Evolutionary conservation across 2,797 vertebrate species (phyloP), one percentile per base, ranked within the genome.

Genomic region (Brachyalestes nurse): DNA sequence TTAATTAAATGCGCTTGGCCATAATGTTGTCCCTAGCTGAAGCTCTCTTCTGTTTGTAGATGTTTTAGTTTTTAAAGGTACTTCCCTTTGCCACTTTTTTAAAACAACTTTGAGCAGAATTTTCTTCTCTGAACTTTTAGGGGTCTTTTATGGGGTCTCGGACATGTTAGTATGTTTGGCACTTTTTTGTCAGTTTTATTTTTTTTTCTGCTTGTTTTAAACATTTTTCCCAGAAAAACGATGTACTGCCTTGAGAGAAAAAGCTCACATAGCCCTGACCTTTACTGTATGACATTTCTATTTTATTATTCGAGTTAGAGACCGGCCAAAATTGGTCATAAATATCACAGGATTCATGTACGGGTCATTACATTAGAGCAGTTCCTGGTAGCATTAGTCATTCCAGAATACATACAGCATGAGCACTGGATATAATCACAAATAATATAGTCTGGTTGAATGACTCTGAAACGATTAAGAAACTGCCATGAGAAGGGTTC

Each of bases 251-350:
- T n/a, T 42, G n/a, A 42, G 60, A 53, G n/a, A 65, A 70, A 73
- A 28, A n/a, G 14, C 16, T 25, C 45, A 53, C n/a, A n/a, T 67
- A 40, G 70, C 21, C 38, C 70, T 72, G 70, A 67, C 76, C 81
- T 78, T 78, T 74, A 78, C 28, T 42, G 55, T 64, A 61, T 82
- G 81, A 45, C 81, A 82, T 78, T 82, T 82, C 61, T 61, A 74
- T 74, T 78, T 82, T 82, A 82, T 74, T 78, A 78, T 78, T 74
- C 58, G 64, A 74, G 61, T 69, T 74, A 78, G 57, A 74, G 75
- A 60, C 12, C 12, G 51, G 25, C 45, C 51, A 42, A 67, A 73
- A 78, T 38, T 74, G 75, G 53, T 74, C 62, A 78, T 73, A 82
- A 78, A 82, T 78, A 82, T 78, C 62, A 74, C 60, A 77, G 69